Evolutionary conservation across 2,888 invertebrate genomes (phyloP).

Genomic region (Maniola hyperantus): DNA sequence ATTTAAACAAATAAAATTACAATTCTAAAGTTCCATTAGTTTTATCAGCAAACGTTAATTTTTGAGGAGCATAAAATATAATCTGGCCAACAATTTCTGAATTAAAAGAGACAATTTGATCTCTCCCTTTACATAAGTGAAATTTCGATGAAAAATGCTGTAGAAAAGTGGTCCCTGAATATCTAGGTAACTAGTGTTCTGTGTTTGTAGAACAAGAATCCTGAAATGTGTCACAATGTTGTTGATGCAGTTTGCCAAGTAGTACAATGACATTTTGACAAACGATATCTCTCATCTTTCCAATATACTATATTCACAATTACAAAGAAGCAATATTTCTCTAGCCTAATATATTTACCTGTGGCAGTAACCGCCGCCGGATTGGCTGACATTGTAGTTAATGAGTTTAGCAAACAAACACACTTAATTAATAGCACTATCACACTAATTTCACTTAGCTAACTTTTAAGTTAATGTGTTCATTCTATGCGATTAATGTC

Average conservation of each 20-base stretch:
- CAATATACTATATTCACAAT: no score
- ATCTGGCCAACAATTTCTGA: no score
- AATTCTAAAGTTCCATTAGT: background rate
- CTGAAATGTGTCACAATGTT: no score
- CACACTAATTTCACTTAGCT: conserved; percentile 21
- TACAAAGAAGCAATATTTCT: background rate
- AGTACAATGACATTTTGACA: background rate
- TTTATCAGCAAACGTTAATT: background rate
- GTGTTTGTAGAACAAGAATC: no score
- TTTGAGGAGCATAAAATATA: background rate
- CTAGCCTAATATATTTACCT: conserved; percentile 26
- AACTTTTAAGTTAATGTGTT: conserved; percentile 13
- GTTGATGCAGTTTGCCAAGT: background rate
- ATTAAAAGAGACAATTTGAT: background rate
- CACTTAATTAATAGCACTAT: conserved; percentile 45
- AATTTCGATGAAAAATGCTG: no score
- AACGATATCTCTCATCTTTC: background rate
- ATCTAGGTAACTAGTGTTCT: no score
- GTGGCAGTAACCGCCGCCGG: conserved; percentile 58
- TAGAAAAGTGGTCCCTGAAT: no score
- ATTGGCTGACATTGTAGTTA: conserved; percentile 58
- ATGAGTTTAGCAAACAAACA: conserved; percentile 40
- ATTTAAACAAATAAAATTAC: no score
- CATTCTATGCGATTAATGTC: background rate
- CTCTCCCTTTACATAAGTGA: no score